phyloP scores from a whole-genome alignment of 2,888 invertebrate species.

The Liodrosophila aerea region DNA sequence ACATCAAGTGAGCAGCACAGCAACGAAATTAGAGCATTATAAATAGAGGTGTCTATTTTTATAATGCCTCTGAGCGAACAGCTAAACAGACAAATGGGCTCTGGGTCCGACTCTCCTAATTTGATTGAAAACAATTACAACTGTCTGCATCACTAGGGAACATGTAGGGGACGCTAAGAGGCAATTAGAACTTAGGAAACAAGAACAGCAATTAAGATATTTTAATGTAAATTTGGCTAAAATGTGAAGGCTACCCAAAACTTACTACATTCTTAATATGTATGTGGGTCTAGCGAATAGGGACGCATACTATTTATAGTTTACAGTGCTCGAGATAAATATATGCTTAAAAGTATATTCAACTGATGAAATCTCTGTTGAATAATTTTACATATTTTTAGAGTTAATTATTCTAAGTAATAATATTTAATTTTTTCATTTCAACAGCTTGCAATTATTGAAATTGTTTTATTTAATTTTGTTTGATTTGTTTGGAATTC shows the following conservation, averaged over 20 bases:
- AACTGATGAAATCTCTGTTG: not conserved
- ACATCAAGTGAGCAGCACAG: conserved; percentile 20
- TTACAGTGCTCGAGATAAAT: not conserved
- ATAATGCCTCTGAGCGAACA: conserved; percentile 24
- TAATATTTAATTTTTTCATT: no score
- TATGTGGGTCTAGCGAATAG: conserved; percentile 16
- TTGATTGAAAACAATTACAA: conserved; percentile 42
- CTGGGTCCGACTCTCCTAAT: conserved; percentile 20
- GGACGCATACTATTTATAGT: conserved; percentile 25
- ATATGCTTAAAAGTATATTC: not conserved
- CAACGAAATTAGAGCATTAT: conserved; percentile 46
- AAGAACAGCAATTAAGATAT: conserved; percentile 23
- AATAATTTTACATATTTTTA: not conserved
- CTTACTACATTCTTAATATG: no score
- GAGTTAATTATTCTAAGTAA: no score
- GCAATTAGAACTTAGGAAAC: conserved; percentile 3
- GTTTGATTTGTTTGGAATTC: conserved; percentile 26
- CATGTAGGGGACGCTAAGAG: conserved; percentile 11
- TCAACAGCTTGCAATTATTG: no score
- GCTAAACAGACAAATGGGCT: conserved; percentile 3
- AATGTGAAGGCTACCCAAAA: conserved; percentile 18
- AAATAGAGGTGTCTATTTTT: conserved; percentile 66
- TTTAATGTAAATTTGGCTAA: conserved; percentile 1
- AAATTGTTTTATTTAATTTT: not conserved
- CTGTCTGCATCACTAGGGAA: conserved; percentile 11